Evolutionary conservation across 1,140 invertebrate species (phyloP).

Genomic region (Whitmania pigra): DNA sequence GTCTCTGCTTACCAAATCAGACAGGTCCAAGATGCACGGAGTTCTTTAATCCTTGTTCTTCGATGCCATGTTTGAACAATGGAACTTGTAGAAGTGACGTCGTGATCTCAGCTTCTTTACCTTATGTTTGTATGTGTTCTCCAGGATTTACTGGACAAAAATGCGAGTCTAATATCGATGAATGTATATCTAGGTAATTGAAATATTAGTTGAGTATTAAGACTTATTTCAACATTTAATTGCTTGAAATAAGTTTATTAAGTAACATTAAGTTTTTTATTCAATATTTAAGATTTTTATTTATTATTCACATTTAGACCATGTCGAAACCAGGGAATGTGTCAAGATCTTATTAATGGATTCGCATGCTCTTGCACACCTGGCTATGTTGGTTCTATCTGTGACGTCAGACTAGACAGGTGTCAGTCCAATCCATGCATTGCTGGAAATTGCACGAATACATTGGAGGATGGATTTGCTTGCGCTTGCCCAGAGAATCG

Average conservation of each 20-base stretch:
- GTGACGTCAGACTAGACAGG: constrained; percentile 46
- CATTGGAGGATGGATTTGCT: constrained; percentile 8
- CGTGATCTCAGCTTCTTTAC: background rate
- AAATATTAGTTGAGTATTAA: too few relatives aligned
- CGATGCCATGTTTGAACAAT: constrained; percentile 1
- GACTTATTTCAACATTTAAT: too few relatives aligned
- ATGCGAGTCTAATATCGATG: constrained; percentile 20
- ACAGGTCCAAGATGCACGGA: constrained; percentile 11
- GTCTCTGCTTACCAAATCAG: constrained; percentile 24
- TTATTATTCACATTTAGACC: background rate
- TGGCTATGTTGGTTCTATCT: background rate
- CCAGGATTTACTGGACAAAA: constrained; percentile 23
- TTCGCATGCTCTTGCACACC: constrained; percentile 23
- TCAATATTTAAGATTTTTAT: background rate
- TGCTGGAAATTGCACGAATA: constrained; percentile 8
- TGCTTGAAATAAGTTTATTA: too few relatives aligned
- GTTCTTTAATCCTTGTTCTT: constrained; percentile 2
- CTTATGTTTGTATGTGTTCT: constrained; percentile 22
- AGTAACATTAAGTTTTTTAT: too few relatives aligned
- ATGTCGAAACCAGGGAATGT: constrained; percentile 25
- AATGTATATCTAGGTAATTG: background rate
- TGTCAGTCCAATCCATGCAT: constrained; percentile 8
- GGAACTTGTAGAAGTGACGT: background rate
- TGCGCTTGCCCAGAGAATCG: background rate
- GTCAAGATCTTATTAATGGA: constrained; percentile 21